Evolutionary conservation across 2,797 vertebrate genomes (phyloP).

Genomic region (Amblyopsis hoosieri): DNA sequence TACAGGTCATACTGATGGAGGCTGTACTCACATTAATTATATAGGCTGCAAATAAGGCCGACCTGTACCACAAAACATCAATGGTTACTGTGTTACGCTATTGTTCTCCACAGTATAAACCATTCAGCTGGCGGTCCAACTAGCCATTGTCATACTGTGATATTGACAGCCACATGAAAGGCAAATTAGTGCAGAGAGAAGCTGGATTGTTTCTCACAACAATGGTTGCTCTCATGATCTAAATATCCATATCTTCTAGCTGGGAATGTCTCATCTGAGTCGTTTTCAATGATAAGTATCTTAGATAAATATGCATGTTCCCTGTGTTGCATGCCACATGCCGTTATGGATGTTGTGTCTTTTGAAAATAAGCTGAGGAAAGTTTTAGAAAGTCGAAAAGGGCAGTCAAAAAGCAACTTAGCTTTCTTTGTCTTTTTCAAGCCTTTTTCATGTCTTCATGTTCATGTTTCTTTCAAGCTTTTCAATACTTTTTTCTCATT

Average conservation of each 20-base stretch:
- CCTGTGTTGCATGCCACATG: no score
- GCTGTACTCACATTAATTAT: no score
- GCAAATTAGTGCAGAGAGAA: background rate
- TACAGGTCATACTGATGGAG: no score
- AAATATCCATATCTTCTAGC: background rate
- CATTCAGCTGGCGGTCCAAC: background rate
- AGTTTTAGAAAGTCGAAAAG: no score
- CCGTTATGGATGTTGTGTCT: no score
- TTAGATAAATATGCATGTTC: no score
- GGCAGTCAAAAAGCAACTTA: no score
- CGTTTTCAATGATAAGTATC: background rate
- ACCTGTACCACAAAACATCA: background rate
- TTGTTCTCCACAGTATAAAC: no score
- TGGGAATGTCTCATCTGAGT: background rate
- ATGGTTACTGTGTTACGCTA: no score
- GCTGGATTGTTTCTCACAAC: background rate
- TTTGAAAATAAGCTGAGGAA: no score
- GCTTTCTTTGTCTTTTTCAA: background rate
- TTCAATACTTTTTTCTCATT: no score
- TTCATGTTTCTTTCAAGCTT: background rate
- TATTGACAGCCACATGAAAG: background rate
- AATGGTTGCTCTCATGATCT: background rate
- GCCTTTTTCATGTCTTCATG: no score
- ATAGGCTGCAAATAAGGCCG: background rate
- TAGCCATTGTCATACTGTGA: background rate